Evolutionary conservation across 2,113 vertebrate species (phyloP), one percentile per base, ranked within the genome.

Genomic region (Oophaga pumilio): DNA sequence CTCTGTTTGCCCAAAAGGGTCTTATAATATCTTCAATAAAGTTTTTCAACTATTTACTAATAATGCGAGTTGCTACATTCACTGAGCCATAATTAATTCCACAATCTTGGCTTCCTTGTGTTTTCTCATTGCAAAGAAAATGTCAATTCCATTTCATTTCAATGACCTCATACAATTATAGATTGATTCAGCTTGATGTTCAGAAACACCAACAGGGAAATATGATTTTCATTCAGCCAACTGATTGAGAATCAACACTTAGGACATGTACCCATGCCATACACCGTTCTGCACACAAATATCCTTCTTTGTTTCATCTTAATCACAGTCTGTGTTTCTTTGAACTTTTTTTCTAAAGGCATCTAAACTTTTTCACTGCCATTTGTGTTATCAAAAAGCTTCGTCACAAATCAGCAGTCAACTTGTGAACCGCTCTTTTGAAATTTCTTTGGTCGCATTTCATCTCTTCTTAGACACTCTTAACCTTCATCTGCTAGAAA

Each of bases 101-200:
- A 71, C 81, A 88, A 84, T 83, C 81, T 76, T 52, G 15, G 69
- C 79, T 83, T 76, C 80, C 79, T 50, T 84, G 49, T 64, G 86
- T 62, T 83, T 82, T 76, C 79, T 82, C 57, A 50, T 66, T 84
- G 81, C 73, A 84, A 77, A 64, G 68, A 76, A 82, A 86, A 79
- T 83, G 79, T 88, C 86, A 88, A 76, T 88, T 88, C 79, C 64
- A 76, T 88, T 82, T 88, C 86, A 88, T 88, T 82, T 83, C 79
- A 88, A 74, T 82, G 86, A 87, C 69, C 79, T 83, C 79, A 82
- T 82, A 83, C 74, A 87, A 87, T 86, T 79, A 87, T 87, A 80
- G 86, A 87, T 82, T 82, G 81, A 88, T 83, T 82, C 57, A 62
- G 69, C 79, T 74, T 64, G 78, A 88, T 76, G 79, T 64, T 83